Percentiles rank a stretch among this genome's conserved stretches.
These are phyloP conservation scores for Lucilia cuprina DNA, from an alignment of 1,140 invertebrate species.

Conservation along the genomic window DNA sequence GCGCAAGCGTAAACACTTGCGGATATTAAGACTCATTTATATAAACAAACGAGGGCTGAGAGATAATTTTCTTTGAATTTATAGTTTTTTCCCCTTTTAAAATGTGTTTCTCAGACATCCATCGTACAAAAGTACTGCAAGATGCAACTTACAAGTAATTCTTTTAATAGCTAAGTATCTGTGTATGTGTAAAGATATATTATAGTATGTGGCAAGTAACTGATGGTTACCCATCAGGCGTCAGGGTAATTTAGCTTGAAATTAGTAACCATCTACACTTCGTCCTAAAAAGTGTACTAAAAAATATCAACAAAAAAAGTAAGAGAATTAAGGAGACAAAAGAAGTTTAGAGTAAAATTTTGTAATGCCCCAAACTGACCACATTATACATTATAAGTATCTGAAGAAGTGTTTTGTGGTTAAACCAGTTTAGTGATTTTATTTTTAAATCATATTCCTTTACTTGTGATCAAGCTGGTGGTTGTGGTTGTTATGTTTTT, in stretches of 20 bases:
- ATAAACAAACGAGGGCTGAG: too few species aligned
- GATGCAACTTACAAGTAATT: background rate
- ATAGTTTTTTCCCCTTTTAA: too few species aligned
- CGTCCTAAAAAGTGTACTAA: background rate
- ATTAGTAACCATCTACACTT: constrained; percentile 16
- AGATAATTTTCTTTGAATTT: too few species aligned
- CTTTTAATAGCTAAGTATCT: background rate
- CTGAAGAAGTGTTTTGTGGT: constrained; percentile 18
- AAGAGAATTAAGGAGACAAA: background rate
- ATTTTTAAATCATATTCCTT: constrained; percentile 16
- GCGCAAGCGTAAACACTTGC: background rate
- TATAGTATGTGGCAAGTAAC: background rate
- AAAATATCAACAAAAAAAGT: background rate
- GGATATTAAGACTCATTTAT: background rate
- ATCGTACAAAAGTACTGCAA: too few species aligned
- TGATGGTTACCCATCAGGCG: constrained; percentile 33
- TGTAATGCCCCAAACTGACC: background rate
- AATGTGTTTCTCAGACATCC: too few species aligned
- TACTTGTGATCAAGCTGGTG: background rate
- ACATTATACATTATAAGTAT: too few species aligned
- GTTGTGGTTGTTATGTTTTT: background rate
- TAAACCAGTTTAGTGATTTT: constrained; percentile 32
- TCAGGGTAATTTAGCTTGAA: constrained; percentile 34
- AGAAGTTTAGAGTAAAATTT: background rate
- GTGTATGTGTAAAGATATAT: too few species aligned